These are phyloP conservation scores for Hydra vulgaris DNA, from an alignment of 30 jellyfish, hydroid and myxozoan genomes.

Conservation along the genomic window DNA sequence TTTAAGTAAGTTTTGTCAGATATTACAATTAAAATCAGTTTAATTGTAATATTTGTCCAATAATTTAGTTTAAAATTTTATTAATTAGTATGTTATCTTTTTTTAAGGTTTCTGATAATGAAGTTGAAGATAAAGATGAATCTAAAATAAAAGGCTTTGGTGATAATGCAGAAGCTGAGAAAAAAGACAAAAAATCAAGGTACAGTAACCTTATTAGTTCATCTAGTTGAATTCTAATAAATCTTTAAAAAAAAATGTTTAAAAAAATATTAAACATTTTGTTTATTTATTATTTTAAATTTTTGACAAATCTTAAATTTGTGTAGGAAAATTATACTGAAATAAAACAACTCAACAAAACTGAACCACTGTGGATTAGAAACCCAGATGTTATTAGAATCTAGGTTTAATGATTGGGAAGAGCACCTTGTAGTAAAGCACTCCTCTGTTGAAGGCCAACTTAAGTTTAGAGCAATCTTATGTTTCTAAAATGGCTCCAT, in stretches of 20 bases:
- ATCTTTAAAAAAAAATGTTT: not conserved
- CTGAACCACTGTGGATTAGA: slow-evolving; percentile 92
- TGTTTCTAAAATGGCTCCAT: slow-evolving; percentile 94
- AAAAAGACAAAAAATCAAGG: slow-evolving; percentile 60
- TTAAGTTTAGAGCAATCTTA: slow-evolving; percentile 80
- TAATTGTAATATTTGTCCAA: not conserved
- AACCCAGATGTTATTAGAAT: slow-evolving; percentile 92
- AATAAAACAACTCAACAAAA: slow-evolving; percentile 77
- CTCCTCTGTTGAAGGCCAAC: slow-evolving; percentile 93
- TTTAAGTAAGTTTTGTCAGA: too few relatives aligned
- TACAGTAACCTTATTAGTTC: not conserved
- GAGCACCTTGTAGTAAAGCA: slow-evolving; percentile 92
- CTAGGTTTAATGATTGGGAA: slow-evolving; percentile 88
- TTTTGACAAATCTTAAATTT: not conserved
- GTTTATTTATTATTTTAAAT: too few relatives aligned
- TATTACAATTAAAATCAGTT: not conserved
- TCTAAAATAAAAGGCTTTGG: slow-evolving; percentile 61
- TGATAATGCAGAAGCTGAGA: slow-evolving; percentile 43
- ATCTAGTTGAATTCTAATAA: too few relatives aligned
- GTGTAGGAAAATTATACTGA: slow-evolving; percentile 65
- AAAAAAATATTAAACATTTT: too few relatives aligned
- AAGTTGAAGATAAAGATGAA: slow-evolving; percentile 70
- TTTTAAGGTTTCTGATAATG: slow-evolving; percentile 81
- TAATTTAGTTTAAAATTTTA: too few relatives aligned
- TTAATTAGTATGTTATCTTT: too few relatives aligned